Evolutionary conservation across 2,888 invertebrate genomes (phyloP).

Genomic region (Rotaria magnacalcarata): DNA sequence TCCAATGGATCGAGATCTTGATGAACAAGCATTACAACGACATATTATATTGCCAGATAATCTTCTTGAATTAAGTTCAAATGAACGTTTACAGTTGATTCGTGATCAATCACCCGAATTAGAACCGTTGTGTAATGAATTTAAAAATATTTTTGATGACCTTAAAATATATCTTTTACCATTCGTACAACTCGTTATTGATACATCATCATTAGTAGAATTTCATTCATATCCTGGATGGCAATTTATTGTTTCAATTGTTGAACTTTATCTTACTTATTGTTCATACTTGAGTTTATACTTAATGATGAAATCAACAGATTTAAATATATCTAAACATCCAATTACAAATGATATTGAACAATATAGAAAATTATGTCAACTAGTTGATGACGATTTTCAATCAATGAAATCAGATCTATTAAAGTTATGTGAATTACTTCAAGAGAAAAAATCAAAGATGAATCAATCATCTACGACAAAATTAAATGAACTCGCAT

Average conservation of each 20-base stretch:
- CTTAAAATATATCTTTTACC: constrained; percentile 48
- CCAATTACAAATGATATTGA: constrained; percentile 80
- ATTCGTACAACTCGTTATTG: constrained; percentile 67
- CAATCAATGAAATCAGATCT: constrained; percentile 70
- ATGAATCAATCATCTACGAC: not conserved
- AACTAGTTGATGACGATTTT: constrained; percentile 66
- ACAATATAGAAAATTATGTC: constrained; percentile 64
- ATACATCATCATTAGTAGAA: constrained; percentile 58
- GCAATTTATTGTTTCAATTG: constrained; percentile 70
- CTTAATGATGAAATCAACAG: constrained; percentile 74
- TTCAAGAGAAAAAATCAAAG: constrained; percentile 61
- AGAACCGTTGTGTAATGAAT: constrained; percentile 72
- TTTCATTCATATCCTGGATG: constrained; percentile 61
- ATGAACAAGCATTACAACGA: not conserved
- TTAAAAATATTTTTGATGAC: constrained; percentile 65
- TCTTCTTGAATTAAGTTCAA: constrained; percentile 70
- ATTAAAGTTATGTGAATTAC: constrained; percentile 68
- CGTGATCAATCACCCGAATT: constrained; percentile 84
- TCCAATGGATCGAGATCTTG: not conserved
- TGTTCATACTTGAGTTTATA: constrained; percentile 80
- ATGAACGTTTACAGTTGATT: constrained; percentile 71
- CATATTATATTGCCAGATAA: constrained; percentile 61
- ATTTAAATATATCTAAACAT: constrained; percentile 71
- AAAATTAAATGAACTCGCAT: not conserved
- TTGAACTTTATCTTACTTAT: constrained; percentile 66